Evolutionary conservation across 2,113 vertebrate genomes (phyloP).

Genomic region (Craseonycteris thonglongyai): DNA sequence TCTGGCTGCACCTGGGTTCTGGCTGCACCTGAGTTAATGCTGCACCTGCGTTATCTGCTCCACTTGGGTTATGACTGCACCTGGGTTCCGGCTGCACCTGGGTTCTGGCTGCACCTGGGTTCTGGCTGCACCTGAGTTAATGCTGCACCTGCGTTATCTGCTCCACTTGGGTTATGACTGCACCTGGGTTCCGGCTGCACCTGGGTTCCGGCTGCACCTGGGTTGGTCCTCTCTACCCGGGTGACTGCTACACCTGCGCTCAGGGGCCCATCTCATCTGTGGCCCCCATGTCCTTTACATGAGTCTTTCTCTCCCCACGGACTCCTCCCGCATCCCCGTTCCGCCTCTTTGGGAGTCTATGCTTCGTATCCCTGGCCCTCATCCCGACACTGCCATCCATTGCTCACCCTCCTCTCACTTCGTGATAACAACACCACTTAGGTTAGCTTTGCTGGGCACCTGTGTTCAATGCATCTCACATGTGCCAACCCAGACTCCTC

Average conservation of each 20-base stretch:
- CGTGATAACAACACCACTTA: background rate
- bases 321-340: background rate
- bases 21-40: too few relatives aligned
- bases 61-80: too few relatives aligned
- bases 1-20: too few relatives aligned
- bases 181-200: too few relatives aligned
- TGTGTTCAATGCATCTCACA: rapidly evolving
- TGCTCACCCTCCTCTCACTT: background rate
- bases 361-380: background rate
- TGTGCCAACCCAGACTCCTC: background rate
- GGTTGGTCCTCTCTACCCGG: background rate
- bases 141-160: too few relatives aligned
- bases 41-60: too few relatives aligned
- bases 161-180: too few relatives aligned
- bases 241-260: constrained; percentile 3
- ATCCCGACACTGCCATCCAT: rapidly evolving
- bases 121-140: too few relatives aligned
- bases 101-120: too few relatives aligned
- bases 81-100: too few relatives aligned
- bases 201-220: too few relatives aligned
- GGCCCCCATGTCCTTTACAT: background rate
- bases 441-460: background rate
- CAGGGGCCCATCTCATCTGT: background rate
- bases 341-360: background rate
- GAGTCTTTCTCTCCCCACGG: background rate